Conservation (phyloP, 23 tunicate genomes). For the Styela clava region DNA sequence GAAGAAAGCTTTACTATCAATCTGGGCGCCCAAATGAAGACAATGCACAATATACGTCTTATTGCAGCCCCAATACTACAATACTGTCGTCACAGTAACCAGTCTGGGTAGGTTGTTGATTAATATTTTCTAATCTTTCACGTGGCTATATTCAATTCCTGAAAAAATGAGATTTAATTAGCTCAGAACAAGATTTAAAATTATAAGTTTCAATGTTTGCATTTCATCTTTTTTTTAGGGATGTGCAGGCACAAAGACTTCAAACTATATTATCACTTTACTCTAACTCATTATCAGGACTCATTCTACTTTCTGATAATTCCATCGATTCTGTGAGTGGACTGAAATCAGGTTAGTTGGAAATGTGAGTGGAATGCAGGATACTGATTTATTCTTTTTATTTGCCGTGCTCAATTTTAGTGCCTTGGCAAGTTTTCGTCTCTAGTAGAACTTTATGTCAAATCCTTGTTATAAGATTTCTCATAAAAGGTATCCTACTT, state of each 20-base stretch:
- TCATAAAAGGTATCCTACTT: too few species aligned
- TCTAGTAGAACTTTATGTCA: too few species aligned
- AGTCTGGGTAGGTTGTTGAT: constrained; percentile 5
- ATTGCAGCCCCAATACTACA: constrained; percentile 58
- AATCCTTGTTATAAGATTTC: too few species aligned
- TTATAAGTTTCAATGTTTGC: too few species aligned
- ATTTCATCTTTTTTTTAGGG: constrained; percentile 55
- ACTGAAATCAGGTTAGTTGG: constrained; percentile 46
- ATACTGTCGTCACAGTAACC: constrained; percentile 55
- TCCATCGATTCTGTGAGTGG: constrained; percentile 31
- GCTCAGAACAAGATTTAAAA: too few species aligned
- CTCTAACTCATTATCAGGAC: constrained; percentile 77
- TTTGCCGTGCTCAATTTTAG: neutral
- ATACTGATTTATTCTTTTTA: neutral
- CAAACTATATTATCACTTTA: constrained; percentile 90
- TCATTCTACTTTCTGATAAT: constrained; percentile 61
- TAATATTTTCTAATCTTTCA: too few species aligned
- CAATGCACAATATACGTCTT: constrained; percentile 92
- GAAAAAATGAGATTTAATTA: too few species aligned
- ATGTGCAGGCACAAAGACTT: constrained; percentile 79
- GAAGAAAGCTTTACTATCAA: constrained; percentile 97
- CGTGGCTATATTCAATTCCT: too few species aligned
- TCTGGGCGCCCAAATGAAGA: constrained; percentile 92
- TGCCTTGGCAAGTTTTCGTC: too few species aligned
- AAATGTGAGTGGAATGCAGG: too few species aligned